Base-by-base conservation (phyloP, 2,113 vertebrate species). In the Megaptera novaeangliae region DNA sequence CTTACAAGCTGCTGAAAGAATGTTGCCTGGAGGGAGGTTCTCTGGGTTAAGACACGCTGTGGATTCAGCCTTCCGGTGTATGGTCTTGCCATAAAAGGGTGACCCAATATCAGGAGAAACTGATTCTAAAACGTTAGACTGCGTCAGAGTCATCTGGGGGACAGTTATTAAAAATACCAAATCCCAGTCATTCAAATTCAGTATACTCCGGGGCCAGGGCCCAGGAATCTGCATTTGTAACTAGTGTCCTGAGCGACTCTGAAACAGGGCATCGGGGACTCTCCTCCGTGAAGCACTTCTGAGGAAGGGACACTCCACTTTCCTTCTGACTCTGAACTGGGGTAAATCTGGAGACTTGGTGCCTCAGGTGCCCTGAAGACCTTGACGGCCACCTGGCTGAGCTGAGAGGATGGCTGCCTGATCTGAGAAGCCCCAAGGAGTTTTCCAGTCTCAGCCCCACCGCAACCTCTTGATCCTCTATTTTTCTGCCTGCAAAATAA, bases 1-100 rank as follows among this genome's bases (percentile, higher is more conserved):
- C 95, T 96, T 96, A 97, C 74, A 81, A 80, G 59, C 68, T 81
- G 52, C 74, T 66, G 59, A 74, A 92, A 93, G 92, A 87, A 96
- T 95, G 86, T 88, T 86, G 96, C 91, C 97, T 0, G 18, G 88
- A 68, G 95, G 74, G 41, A 83, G 23, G 27, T 52, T 92, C 18
- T 57, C 80, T 72, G 44, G 18, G n/a, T 46, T 39, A 71, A 95
- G 93, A 83, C 95, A 61, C 2, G 0, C 41, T 31, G 8, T 41
- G 78, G 71, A 59, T 46, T 95, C 74, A 77, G 77, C 11, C 36
- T 78, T 90, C 49, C 10, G 0, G 29, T 49, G 52, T 11, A 18
- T 21, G 13, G 27, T 82, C 66, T 72, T 3, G 1, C 20, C 31
- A 52, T 41, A 27, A 66, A 75, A 80, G 75, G 11, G 31, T 5